These are phyloP conservation scores for Morpho deidamia DNA, from an alignment of 2,888 invertebrate species.

Conservation along the genomic window DNA sequence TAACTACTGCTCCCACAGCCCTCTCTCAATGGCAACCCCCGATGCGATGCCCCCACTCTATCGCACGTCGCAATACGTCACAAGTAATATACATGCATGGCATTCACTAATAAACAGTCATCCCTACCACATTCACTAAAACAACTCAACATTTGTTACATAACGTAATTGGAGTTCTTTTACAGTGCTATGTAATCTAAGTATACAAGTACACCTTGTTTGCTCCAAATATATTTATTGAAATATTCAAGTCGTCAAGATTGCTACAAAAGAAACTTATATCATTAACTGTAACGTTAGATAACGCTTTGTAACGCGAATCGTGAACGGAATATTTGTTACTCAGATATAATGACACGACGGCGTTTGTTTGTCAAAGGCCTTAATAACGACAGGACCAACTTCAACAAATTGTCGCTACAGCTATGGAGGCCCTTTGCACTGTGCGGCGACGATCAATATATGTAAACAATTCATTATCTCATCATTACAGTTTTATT, in stretches of 20 bases:
- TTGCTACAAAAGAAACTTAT: constrained; percentile 1
- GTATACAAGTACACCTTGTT: neutral
- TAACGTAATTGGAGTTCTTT: no score
- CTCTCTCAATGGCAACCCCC: no score
- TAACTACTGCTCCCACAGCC: no score
- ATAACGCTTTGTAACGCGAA: neutral
- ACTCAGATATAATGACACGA: constrained; percentile 9
- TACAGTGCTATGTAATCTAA: no score
- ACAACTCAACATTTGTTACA: no score
- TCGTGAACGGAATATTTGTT: constrained; percentile 10
- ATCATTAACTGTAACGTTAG: constrained; percentile 4
- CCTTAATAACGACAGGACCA: constrained; percentile 18
- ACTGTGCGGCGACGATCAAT: neutral
- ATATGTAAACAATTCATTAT: no score
- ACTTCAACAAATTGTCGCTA: constrained; percentile 20
- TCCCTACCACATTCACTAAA: no score
- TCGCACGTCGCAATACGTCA: no score
- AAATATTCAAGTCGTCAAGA: neutral
- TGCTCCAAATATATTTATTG: neutral
- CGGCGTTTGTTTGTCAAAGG: constrained; percentile 17
- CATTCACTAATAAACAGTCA: no score
- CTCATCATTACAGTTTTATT: no score
- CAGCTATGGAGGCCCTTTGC: neutral
- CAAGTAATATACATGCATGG: no score
- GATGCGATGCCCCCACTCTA: no score